phyloP scores from a whole-genome alignment of 2,888 invertebrate genomes.

The Trachelus tabidus region DNA sequence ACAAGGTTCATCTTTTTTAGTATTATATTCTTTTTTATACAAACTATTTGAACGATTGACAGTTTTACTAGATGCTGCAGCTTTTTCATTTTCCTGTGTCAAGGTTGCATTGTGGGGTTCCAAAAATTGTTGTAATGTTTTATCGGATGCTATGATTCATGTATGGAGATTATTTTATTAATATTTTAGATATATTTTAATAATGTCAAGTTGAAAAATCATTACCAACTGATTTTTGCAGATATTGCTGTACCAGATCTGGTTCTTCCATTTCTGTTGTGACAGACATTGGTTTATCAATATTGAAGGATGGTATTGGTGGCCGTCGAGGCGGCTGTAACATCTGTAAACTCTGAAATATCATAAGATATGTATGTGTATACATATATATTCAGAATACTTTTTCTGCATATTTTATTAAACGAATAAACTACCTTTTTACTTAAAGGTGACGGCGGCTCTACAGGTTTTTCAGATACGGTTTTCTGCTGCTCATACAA shows the following conservation, averaged over 20 bases:
- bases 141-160: conserved; percentile 27
- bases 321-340: conserved; percentile 62
- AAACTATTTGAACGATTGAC: background rate
- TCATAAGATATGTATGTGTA: background rate
- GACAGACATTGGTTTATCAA: conserved; percentile 15
- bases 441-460: conserved; percentile 72
- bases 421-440: conserved; percentile 67
- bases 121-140: conserved; percentile 32
- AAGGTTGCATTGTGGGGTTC: conserved; percentile 21
- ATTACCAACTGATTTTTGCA: conserved; percentile 37
- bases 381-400: background rate
- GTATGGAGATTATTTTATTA: conserved; percentile 7
- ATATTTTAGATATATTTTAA: conserved; percentile 13
- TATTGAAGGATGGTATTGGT: conserved; percentile 55
- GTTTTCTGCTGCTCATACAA: conserved; percentile 41
- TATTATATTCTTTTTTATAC: background rate
- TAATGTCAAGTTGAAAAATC: background rate
- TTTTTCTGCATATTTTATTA: background rate
- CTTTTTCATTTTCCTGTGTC: conserved; percentile 13
- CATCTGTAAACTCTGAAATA: conserved; percentile 68
- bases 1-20: conserved; percentile 15
- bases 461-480: conserved; percentile 43
- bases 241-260: conserved; percentile 55
- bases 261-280: conserved; percentile 33
- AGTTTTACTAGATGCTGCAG: too few relatives aligned